Evolutionary conservation across 2,888 invertebrate genomes (phyloP), one percentile per base, ranked within the genome.

Genomic region (Dendrolimus pini): DNA sequence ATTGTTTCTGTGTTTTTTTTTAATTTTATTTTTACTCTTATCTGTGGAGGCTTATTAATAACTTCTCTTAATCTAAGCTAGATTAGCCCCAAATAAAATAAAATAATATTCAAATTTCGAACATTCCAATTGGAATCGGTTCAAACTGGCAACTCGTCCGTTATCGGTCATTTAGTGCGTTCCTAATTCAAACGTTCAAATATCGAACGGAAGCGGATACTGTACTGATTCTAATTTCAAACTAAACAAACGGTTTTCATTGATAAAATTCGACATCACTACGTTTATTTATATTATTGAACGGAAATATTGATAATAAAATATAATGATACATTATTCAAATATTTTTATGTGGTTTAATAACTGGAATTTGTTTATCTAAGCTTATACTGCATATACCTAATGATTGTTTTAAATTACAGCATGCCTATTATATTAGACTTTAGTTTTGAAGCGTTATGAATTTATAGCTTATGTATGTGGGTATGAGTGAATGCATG

Each of bases 151-250:
- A 67, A 71, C 63, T 62, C 67, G 73, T 69, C 72, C 74, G 79
- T 82, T 83, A 83, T 85, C 81, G 77, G 74, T 67, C 72, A 81
- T 82, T 80, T 77, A 71, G 80, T 79, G 77, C 78, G 84, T 75
- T 88, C 86, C 80, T 89, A 89, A 89, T 89, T 87, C 80, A 71
- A 78, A 77, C 72, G 76, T 83, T 82, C 78, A 72, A 89, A 86
- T 89, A 89, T 89, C 86, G 89, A 89, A 88, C 89, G 90, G 90
- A 90, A 89, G 81, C 87, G 90, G 90, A 89, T 83, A 85, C 88
- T 75, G 84, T 86, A 85, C 85, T 86, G 89, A 89, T 90, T 90
- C 88, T 85, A 89, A 89, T 83, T 89, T 85, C 86, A 80, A 86
- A 87, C 82, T 79, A 83, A 86, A 85, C 84, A 89, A 82, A 84